Evolutionary conservation across 2,113 vertebrate genomes (phyloP), one percentile per base, ranked within the genome.

Genomic region (Pteruthius melanotis): DNA sequence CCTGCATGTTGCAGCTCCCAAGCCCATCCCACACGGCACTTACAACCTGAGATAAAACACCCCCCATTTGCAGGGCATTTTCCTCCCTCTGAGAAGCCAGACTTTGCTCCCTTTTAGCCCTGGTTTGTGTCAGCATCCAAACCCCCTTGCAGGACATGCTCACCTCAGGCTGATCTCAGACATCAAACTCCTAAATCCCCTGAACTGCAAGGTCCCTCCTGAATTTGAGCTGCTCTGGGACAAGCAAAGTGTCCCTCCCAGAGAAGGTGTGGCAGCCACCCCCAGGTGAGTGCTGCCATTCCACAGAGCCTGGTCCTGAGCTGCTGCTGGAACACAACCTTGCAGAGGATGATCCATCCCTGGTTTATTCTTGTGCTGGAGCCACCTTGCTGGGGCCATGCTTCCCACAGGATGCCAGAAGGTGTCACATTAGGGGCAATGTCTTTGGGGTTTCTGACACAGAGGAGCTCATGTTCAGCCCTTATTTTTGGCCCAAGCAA

Each of bases 91-190:
- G 63, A 44, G 47, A 50, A 77, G n/a, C 7, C 40, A 65, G 37
- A 15, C 9, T 82, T 90, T 44, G 16, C 37, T 85, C 27, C 54
- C 42, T 74, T 82, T 90, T 9, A 20, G 9, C 42, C 31, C 37
- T 20, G 30, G 19, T 57, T 61, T 61, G 30, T 69, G 21, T 9
- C 63, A 47, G 45, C 50, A 70, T 6, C 56, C 60, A 28, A 56
- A 7, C 35, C 24, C 16, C 8, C 5, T 26, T 15, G 13, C 86
- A 39, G 45, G 3, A 7, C 39, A 8, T 0, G 0, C n/a, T 68
- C 9, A 2, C 35, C 52, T 9, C 3, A 2, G 27, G 80, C 61
- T 74, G 66, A 76, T 40, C 61, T 59, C 31, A 2, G 30, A n/a
- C 27, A 10, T 6, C 13, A 15, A 74, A 65, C 13, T 47, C 60